These are phyloP conservation scores for Dendrolimus punctatus DNA, from an alignment of 1,140 invertebrate genomes.

Conservation along the genomic window DNA sequence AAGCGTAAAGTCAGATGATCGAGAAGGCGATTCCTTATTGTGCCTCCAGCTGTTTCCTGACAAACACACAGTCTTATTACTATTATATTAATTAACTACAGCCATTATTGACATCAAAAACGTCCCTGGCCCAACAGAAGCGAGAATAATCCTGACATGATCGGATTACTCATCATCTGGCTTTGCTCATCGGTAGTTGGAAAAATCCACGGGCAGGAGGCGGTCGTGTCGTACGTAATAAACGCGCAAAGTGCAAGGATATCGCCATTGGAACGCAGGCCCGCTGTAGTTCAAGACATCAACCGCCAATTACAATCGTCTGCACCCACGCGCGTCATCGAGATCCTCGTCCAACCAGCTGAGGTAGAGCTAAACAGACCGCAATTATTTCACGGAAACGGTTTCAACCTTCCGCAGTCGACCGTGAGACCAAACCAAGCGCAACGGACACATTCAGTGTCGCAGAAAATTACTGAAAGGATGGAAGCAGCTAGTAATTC, in stretches of 20 bases:
- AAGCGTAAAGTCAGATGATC: slow-evolving; percentile 24
- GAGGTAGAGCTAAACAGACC: background rate
- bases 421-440: slow-evolving; percentile 7
- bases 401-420: slow-evolving; percentile 3
- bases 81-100: background rate
- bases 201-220: slow-evolving; percentile 18
- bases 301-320: slow-evolving; percentile 2
- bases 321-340: background rate
- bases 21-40: slow-evolving; percentile 22
- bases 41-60: slow-evolving; percentile 21
- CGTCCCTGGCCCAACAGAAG: slow-evolving; percentile 1
- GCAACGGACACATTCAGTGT: slow-evolving; percentile 8
- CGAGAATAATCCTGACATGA: slow-evolving; percentile 10
- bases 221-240: slow-evolving; percentile 6
- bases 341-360: no score
- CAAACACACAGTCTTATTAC: slow-evolving; percentile 14
- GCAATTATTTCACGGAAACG: slow-evolving; percentile 5
- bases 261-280: slow-evolving; percentile 3
- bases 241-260: background rate
- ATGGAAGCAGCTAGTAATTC: background rate
- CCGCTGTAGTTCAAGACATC: slow-evolving; percentile 3
- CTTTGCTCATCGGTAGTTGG: slow-evolving; percentile 14
- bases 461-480: slow-evolving; percentile 1
- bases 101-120: slow-evolving; percentile 1
- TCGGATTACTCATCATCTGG: slow-evolving; percentile 17